phyloP scores from a whole-genome alignment of 2,113 vertebrate genomes.

The Spea multiplicata region DNA sequence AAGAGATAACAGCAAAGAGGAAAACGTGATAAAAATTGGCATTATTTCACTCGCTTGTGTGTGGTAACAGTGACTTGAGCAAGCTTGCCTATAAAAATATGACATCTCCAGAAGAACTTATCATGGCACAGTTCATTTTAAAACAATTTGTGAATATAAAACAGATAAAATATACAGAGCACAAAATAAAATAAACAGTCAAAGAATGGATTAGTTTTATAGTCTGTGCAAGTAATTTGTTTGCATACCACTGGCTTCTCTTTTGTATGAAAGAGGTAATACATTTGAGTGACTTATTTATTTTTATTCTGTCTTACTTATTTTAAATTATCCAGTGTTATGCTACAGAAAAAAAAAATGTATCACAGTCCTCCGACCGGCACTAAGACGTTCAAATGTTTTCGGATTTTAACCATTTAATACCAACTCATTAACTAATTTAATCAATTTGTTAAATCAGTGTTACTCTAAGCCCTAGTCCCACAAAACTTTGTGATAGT shows the following conservation, averaged over 20 bases:
- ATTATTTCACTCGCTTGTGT: conserved; percentile 51
- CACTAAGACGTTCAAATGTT: too few relatives aligned
- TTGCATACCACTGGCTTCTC: conserved; percentile 40
- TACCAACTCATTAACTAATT: too few relatives aligned
- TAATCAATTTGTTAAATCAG: too few relatives aligned
- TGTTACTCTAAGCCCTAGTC: too few relatives aligned
- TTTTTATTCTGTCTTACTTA: conserved; percentile 20
- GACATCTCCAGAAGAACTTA: conserved; percentile 64
- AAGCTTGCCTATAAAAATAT: conserved; percentile 62
- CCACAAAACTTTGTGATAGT: too few relatives aligned
- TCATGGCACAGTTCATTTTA: conserved; percentile 77
- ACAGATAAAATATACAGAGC: conserved; percentile 63
- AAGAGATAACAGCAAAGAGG: conserved; percentile 17
- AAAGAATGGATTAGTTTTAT: conserved; percentile 56
- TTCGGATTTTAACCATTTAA: too few relatives aligned
- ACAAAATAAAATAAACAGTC: conserved; percentile 61
- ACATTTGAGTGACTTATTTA: conserved; percentile 3
- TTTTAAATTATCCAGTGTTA: conserved; percentile 14
- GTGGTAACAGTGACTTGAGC: conserved; percentile 51
- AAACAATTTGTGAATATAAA: conserved; percentile 71
- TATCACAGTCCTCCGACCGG: too few relatives aligned
- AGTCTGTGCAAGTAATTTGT: conserved; percentile 58
- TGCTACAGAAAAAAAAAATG: neutral
- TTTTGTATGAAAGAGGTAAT: conserved; percentile 22
- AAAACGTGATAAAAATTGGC: conserved; percentile 62